These are phyloP conservation scores for Antheraea pernyi DNA, from an alignment of 1,140 invertebrate genomes.

Conservation along the genomic window DNA sequence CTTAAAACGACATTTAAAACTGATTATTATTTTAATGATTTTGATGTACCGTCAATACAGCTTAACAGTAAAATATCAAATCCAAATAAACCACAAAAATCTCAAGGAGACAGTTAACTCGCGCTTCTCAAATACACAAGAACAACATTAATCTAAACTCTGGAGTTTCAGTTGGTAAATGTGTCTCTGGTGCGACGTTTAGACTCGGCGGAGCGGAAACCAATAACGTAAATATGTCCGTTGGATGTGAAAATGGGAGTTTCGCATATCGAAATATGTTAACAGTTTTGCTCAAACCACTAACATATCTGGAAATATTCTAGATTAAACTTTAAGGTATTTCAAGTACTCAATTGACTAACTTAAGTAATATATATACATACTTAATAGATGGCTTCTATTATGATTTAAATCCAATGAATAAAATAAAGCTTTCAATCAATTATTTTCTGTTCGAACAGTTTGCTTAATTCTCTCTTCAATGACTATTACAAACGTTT, in stretches of 20 bases:
- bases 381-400: no score
- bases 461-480: no score
- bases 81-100: conserved; percentile 10
- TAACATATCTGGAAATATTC: neutral
- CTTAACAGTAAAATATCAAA: neutral
- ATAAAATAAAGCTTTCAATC: no score
- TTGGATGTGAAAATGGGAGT: neutral
- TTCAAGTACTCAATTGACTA: no score
- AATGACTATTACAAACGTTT: no score
- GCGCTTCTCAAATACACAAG: conserved; percentile 27
- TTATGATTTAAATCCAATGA: no score
- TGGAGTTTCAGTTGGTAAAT: conserved; percentile 7
- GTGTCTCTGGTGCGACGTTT: conserved; percentile 21
- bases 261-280: neutral
- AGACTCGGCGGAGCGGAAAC: conserved; percentile 21
- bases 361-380: no score
- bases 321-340: no score
- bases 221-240: conserved; percentile 30
- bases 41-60: neutral
- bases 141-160: conserved; percentile 20
- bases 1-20: no score
- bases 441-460: no score
- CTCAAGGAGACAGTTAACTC: conserved; percentile 17
- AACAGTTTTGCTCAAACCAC: neutral
- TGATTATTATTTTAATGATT: no score